Conservation (phyloP, 2,113 vertebrate species). For the Oncorhynchus keta region DNA sequence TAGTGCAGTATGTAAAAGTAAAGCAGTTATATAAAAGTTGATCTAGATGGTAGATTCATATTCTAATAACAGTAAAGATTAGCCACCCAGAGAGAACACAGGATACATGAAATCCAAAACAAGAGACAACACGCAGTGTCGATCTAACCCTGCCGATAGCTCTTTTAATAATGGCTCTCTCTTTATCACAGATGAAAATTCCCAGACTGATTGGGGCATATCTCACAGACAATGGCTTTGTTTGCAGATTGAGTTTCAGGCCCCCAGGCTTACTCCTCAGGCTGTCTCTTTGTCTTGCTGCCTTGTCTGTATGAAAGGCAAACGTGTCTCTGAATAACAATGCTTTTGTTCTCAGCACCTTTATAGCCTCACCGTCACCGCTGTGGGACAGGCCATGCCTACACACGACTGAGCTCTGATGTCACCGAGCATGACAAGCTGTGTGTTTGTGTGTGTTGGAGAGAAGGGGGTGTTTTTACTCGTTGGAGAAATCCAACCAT, state of each 20-base stretch:
- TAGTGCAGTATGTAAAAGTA: too few relatives aligned
- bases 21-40: not conserved
- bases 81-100: not conserved
- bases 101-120: constrained; percentile 6
- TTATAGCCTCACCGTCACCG: constrained; percentile 36
- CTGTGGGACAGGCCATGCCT: constrained; percentile 13
- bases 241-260: constrained; percentile 48
- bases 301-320: constrained; percentile 49
- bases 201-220: constrained; percentile 34
- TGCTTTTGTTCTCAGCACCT: constrained; percentile 46
- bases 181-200: constrained; percentile 36
- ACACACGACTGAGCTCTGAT: not conserved
- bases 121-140: constrained; percentile 21
- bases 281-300: constrained; percentile 49
- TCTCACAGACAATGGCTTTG: constrained; percentile 57
- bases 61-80: not conserved
- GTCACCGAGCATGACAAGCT: not conserved
- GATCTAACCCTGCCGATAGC: constrained; percentile 10
- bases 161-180: constrained; percentile 34
- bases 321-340: constrained; percentile 68
- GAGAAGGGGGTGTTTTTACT: not conserved
- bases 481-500: not conserved
- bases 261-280: constrained; percentile 31
- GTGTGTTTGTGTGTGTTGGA: not conserved
- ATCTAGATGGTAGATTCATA: not conserved